phyloP scores from a whole-genome alignment of 2,113 vertebrate species.

The Pelobates fuscus region DNA sequence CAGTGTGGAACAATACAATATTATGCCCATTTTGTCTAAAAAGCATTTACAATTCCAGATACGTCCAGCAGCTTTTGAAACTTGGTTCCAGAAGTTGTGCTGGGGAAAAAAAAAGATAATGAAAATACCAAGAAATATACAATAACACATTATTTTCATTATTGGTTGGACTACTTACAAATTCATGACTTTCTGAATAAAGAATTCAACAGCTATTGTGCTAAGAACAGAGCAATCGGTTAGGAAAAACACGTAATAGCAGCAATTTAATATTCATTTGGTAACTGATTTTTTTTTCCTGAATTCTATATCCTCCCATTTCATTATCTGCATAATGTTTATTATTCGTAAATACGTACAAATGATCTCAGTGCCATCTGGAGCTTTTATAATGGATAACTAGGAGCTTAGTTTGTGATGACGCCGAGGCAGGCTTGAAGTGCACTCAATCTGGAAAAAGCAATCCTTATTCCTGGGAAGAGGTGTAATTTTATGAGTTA shows the following conservation, averaged over 20 bases:
- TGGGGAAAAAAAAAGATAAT: constrained; percentile 21
- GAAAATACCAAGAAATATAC: constrained; percentile 33
- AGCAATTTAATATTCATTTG: constrained; percentile 49
- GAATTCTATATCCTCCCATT: constrained; percentile 33
- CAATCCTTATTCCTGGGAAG: background rate
- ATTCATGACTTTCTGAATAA: constrained; percentile 29
- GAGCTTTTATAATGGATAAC: constrained; percentile 18
- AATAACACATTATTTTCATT: constrained; percentile 40
- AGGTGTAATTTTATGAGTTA: too few relatives aligned
- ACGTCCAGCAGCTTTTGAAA: constrained; percentile 25
- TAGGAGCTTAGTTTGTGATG: background rate
- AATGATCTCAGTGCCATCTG: constrained; percentile 35
- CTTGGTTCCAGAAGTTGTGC: constrained; percentile 14
- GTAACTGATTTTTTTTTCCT: constrained; percentile 20
- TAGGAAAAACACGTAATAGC: constrained; percentile 37
- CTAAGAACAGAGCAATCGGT: constrained; percentile 29
- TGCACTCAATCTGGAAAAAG: background rate
- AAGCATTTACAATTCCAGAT: constrained; percentile 16
- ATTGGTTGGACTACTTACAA: constrained; percentile 38
- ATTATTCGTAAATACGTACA: constrained; percentile 35
- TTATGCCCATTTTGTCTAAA: constrained; percentile 36
- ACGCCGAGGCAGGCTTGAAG: background rate
- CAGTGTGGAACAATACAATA: too few relatives aligned
- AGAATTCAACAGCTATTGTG: constrained; percentile 28
- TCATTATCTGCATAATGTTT: constrained; percentile 41